Conservation (phyloP, 2,113 vertebrate genomes). For the Myiozetetes cayanensis region DNA sequence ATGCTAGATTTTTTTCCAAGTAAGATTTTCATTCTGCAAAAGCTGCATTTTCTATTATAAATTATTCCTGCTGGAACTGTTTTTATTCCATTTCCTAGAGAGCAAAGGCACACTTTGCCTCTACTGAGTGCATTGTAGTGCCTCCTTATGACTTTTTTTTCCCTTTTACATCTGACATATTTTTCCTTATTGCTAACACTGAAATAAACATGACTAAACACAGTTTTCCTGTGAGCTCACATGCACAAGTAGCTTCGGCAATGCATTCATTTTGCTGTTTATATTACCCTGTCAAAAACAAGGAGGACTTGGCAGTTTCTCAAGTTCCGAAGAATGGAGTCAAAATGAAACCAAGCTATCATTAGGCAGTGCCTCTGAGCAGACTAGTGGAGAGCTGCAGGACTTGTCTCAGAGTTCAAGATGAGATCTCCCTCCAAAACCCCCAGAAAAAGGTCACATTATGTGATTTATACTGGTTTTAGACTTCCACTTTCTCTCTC, state of each 20-base stretch:
- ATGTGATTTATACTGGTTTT: neutral
- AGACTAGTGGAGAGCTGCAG: neutral
- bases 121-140: neutral
- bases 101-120: neutral
- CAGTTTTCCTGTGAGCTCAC: conserved; percentile 20
- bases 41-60: neutral
- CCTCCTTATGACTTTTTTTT: neutral
- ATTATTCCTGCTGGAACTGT: neutral
- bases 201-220: conserved; percentile 39
- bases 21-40: neutral
- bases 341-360: neutral
- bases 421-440: neutral
- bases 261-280: conserved; percentile 4
- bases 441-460: neutral
- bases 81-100: neutral
- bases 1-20: neutral
- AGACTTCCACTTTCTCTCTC: neutral
- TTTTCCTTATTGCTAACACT: conserved; percentile 31
- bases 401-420: neutral
- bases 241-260: neutral
- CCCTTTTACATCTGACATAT: neutral
- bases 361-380: neutral
- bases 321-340: neutral
- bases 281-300: conserved; percentile 5
- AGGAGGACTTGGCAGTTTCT: neutral